phyloP scores from a whole-genome alignment of 2,797 vertebrate genomes.

The Sebastes umbrosus region DNA sequence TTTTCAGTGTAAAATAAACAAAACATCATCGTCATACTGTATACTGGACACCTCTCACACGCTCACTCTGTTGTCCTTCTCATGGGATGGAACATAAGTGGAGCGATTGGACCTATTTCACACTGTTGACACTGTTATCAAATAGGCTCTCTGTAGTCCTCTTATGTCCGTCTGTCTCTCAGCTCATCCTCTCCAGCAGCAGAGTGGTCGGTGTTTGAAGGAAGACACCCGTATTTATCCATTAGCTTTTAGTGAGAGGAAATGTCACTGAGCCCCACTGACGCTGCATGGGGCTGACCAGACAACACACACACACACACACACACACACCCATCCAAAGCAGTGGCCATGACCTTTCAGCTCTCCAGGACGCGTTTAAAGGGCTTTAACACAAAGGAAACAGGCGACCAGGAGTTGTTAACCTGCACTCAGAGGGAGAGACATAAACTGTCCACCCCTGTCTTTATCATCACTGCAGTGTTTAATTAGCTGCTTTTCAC shows the following conservation, averaged over 20 bases:
- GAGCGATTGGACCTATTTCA: not conserved
- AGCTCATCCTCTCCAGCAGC: not conserved
- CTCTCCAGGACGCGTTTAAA: conserved; percentile 44
- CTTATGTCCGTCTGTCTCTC: not conserved
- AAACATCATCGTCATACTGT: not conserved
- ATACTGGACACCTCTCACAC: not conserved
- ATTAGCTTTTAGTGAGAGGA: conserved; percentile 51
- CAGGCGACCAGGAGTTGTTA: conserved; percentile 12
- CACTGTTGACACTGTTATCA: conserved; percentile 6
- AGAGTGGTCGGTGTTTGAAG: conserved; percentile 35
- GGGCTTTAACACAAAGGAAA: conserved; percentile 43
- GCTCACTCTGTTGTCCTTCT: not conserved
- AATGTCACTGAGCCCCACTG: conserved; percentile 45
- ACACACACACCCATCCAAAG: not conserved
- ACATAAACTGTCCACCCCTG: not conserved
- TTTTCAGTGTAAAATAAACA: no score
- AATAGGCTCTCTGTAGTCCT: not conserved
- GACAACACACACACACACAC: not conserved
- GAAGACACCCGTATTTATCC: conserved; percentile 48
- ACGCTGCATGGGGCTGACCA: conserved; percentile 12
- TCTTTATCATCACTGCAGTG: not conserved
- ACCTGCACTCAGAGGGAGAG: conserved; percentile 15
- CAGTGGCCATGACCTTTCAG: conserved; percentile 47
- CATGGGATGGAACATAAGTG: not conserved
- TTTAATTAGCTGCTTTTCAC: not conserved